phyloP scores from a whole-genome alignment of 2,888 invertebrate genomes.

The Macrophya annulata region DNA sequence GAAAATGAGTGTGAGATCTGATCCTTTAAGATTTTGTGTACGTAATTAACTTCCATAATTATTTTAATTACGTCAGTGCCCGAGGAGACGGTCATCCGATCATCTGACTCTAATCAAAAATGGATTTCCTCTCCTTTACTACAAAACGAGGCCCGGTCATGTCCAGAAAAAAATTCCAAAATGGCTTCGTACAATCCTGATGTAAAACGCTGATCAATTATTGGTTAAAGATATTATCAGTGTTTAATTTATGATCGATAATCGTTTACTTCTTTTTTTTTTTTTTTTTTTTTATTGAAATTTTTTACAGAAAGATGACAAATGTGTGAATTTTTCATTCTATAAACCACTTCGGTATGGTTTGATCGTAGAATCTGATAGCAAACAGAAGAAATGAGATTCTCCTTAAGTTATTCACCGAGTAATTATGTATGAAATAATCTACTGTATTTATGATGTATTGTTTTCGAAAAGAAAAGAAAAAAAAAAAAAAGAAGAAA shows the following conservation, averaged over 20 bases:
- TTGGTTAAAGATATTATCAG: not conserved
- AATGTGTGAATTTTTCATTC: conserved; percentile 35
- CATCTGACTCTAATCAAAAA: not conserved
- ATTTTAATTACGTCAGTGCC: conserved; percentile 2
- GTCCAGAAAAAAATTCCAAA: not conserved
- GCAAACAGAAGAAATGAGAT: not conserved
- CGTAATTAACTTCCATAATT: not conserved
- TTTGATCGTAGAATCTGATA: not conserved
- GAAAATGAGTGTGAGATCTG: conserved; percentile 42
- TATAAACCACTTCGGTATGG: conserved; percentile 20
- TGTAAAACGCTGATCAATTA: conserved; percentile 4
- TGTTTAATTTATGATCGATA: not conserved
- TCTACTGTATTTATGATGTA: not conserved
- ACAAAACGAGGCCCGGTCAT: not conserved
- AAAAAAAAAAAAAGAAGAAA: not conserved
- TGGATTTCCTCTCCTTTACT: not conserved
- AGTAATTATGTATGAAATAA: not conserved
- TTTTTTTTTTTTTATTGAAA: not conserved
- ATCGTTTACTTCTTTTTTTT: not conserved
- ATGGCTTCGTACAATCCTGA: not conserved
- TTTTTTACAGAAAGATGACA: conserved; percentile 13
- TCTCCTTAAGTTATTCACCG: not conserved
- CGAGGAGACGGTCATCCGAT: conserved; percentile 28
- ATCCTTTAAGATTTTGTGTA: not conserved
- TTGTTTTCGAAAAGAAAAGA: not conserved